phyloP scores from a whole-genome alignment of 2,888 invertebrate species.

The Idaea dimidiata region DNA sequence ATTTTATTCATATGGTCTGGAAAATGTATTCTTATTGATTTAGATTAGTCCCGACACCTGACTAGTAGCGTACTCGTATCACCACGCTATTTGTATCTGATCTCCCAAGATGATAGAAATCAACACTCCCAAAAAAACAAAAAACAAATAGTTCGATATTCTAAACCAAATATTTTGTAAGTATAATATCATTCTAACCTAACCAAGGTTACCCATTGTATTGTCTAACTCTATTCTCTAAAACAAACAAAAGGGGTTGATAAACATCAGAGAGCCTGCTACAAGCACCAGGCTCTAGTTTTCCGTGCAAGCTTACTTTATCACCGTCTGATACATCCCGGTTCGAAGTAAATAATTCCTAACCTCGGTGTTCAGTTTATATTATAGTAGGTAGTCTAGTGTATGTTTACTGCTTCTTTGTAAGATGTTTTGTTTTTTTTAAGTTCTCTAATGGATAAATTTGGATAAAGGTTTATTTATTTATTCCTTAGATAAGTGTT shows the following conservation, averaged over 20 bases:
- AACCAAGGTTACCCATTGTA: background rate
- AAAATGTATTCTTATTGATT: background rate
- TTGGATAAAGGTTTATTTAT: too few relatives aligned
- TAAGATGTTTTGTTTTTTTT: background rate
- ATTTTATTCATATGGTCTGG: background rate
- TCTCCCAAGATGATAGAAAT: too few relatives aligned
- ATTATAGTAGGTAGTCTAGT: background rate
- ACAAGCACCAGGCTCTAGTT: conserved; percentile 1
- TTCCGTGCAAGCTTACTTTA: background rate
- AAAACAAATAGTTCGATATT: too few relatives aligned
- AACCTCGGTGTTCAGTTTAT: background rate
- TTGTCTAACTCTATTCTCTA: background rate
- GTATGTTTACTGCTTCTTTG: background rate
- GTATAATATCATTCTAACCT: background rate
- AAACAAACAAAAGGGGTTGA: background rate
- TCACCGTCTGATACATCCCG: conserved; percentile 1
- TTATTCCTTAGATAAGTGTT: too few relatives aligned
- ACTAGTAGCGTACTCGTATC: too few relatives aligned
- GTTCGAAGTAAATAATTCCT: background rate
- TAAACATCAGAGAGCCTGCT: background rate
- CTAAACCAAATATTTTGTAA: too few relatives aligned
- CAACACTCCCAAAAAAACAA: too few relatives aligned
- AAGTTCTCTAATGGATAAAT: background rate
- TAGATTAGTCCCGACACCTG: too few relatives aligned
- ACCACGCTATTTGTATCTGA: too few relatives aligned